Base-by-base conservation (phyloP, 2,113 vertebrate genomes). In the Ornithorhynchus anatinus region DNA sequence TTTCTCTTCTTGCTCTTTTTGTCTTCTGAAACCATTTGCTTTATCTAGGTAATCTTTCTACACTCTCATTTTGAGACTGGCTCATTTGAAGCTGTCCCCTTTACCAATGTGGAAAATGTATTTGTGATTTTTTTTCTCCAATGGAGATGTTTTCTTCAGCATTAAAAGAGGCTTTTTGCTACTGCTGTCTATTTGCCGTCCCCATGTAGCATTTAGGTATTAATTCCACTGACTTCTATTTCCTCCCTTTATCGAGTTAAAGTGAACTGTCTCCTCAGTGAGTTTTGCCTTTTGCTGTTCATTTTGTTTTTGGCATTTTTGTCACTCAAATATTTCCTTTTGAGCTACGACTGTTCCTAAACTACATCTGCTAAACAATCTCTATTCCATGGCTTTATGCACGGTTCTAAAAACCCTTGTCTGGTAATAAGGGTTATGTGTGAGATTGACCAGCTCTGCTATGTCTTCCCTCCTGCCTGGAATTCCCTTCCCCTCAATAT, bases 1-100 rank as follows among this genome's bases (percentile, higher is more conserved):
- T 37, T 39, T 81, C 33, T 71, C 69, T 27, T 79, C 20, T 60
- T 72, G 44, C 57, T 61, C 31, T 44, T 56, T 35, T 77, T 86
- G 52, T 67, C 19, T 43, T 68, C 32, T 59, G 33, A n/a, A 77
- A 58, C 60, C 69, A 74, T 74, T 81, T 71, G 75, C 32, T 56
- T 73, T 79, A 33, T 40, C 79, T 58, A 80, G 71, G 69, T 65
- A 29, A 60, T 71, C 48, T 69, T 81, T 86, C 74, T 47, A 71
- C 43, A n/a, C n/a, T n/a, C n/a, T n/a, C n/a, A n/a, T n/a, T n/a
- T n/a, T n/a, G n/a, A n/a, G n/a, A n/a, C n/a, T n/a, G n/a, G n/a
- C n/a, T n/a, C n/a, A n/a, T n/a, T n/a, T n/a, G n/a, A n/a, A n/a
- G n/a, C n/a, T n/a, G n/a, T n/a, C n/a, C n/a, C n/a, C n/a, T n/a